Conservation (phyloP, 1,140 invertebrate species). For the Homarus americanus region DNA sequence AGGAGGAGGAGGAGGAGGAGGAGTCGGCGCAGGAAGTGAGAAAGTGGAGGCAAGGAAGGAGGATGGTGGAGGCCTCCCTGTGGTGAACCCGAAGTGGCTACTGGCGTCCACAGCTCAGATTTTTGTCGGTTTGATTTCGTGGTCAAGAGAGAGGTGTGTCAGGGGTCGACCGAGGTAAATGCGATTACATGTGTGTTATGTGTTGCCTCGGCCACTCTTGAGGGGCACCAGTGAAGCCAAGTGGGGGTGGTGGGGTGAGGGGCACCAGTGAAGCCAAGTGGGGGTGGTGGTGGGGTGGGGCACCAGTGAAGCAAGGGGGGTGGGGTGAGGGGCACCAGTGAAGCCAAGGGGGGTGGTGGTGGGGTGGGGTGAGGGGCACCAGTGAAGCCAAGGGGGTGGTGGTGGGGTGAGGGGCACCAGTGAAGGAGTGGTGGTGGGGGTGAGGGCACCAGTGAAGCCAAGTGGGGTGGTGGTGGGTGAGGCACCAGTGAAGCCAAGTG, state of each 20-base stretch:
- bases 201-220: not conserved
- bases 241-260: not conserved
- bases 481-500: not conserved
- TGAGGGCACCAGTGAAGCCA: too few relatives aligned
- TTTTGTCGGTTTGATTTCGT: slow-evolving; percentile 18
- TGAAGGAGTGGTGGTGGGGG: too few relatives aligned
- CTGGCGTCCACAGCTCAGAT: not conserved
- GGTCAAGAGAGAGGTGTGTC: not conserved
- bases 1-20: too few relatives aligned
- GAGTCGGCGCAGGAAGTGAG: too few relatives aligned
- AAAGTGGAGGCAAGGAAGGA: too few relatives aligned
- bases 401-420: too few relatives aligned
- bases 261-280: not conserved
- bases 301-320: not conserved
- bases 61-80: not conserved
- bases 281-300: not conserved
- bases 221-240: not conserved
- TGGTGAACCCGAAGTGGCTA: not conserved
- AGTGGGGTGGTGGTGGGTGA: not conserved
- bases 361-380: too few relatives aligned
- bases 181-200: slow-evolving; percentile 21
- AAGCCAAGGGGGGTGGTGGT: not conserved
- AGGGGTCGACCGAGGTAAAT: not conserved
- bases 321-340: not conserved
- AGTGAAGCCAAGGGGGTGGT: too few relatives aligned